phyloP scores from a whole-genome alignment of 2,113 vertebrate genomes.

The Orthonyx spaldingii region DNA sequence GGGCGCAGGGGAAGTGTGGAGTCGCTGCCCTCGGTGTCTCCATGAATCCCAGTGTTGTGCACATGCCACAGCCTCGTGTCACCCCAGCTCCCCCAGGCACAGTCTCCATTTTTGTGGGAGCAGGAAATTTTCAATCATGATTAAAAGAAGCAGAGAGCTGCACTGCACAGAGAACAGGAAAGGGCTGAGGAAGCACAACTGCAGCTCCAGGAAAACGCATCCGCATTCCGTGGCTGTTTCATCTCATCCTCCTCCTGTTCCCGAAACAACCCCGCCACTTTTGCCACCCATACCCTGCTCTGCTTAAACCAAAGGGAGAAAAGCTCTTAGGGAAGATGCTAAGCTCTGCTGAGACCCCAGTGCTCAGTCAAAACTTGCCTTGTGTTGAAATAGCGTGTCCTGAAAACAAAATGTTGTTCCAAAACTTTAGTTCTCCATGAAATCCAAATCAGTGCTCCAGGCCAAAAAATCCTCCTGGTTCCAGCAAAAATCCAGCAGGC shows the following conservation, averaged over 20 bases:
- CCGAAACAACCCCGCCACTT: not conserved
- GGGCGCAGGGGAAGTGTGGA: not conserved
- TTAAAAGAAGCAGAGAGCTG: not conserved
- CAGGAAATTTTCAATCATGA: not conserved
- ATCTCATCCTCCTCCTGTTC: not conserved
- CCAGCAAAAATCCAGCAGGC: not conserved
- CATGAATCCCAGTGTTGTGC: no score
- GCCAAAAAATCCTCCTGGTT: not conserved
- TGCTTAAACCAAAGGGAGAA: not conserved
- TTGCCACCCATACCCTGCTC: not conserved
- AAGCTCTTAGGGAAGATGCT: not conserved
- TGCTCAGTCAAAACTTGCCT: not conserved
- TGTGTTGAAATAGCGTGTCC: not conserved
- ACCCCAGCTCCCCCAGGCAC: not conserved
- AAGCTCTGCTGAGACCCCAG: not conserved
- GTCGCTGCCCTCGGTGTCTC: not conserved
- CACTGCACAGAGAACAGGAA: not conserved
- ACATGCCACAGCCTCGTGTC: not conserved
- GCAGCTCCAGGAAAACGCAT: not conserved
- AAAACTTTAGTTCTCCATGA: not conserved
- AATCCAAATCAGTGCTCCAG: not conserved
- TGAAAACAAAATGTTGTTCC: not conserved
- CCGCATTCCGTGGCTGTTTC: accelerated
- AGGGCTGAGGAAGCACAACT: not conserved
- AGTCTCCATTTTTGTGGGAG: not conserved